These are phyloP conservation scores for Xylocampa areola DNA, from an alignment of 2,888 invertebrate species.

Conservation along the genomic window DNA sequence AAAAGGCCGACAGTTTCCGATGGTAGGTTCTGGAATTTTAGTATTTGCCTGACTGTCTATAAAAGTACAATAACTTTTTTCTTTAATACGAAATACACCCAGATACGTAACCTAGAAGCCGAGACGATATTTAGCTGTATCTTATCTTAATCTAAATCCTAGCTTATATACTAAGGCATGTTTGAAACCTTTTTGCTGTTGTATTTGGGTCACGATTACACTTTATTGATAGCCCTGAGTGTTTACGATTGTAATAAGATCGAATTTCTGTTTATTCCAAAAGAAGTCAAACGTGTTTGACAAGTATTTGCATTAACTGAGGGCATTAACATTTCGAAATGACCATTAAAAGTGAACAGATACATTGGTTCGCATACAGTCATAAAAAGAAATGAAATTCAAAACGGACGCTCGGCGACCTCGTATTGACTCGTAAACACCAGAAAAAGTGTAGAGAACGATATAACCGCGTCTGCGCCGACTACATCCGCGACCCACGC, in stretches of 20 bases:
- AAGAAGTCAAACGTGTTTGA: constrained; percentile 56
- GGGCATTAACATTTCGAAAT: constrained; percentile 59
- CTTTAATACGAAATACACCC: constrained; percentile 6
- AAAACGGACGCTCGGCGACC: constrained; percentile 83
- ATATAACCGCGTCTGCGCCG: constrained; percentile 84
- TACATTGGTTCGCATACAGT: constrained; percentile 61
- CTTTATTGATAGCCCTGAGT: constrained; percentile 45
- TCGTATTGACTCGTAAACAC: constrained; percentile 82
- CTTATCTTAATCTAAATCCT: constrained; percentile 27
- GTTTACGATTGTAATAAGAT: constrained; percentile 42
- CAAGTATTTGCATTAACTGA: constrained; percentile 54
- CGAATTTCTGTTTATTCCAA: constrained; percentile 43
- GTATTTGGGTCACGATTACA: constrained; percentile 59
- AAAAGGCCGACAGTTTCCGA: constrained; percentile 27
- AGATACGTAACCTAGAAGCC: constrained; percentile 16
- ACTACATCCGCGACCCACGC: constrained; percentile 53
- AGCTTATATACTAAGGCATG: constrained; percentile 42
- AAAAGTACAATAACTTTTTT: constrained; percentile 4
- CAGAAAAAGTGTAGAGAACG: constrained; percentile 85
- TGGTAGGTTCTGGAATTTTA: constrained; percentile 30
- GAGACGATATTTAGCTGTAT: constrained; percentile 15
- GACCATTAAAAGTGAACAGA: constrained; percentile 53
- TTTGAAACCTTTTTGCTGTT: constrained; percentile 41
- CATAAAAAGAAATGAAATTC: constrained; percentile 77
- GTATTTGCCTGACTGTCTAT: constrained; percentile 4